Conservation (phyloP, 1,140 invertebrate species). For the Orchestia grillus region DNA sequence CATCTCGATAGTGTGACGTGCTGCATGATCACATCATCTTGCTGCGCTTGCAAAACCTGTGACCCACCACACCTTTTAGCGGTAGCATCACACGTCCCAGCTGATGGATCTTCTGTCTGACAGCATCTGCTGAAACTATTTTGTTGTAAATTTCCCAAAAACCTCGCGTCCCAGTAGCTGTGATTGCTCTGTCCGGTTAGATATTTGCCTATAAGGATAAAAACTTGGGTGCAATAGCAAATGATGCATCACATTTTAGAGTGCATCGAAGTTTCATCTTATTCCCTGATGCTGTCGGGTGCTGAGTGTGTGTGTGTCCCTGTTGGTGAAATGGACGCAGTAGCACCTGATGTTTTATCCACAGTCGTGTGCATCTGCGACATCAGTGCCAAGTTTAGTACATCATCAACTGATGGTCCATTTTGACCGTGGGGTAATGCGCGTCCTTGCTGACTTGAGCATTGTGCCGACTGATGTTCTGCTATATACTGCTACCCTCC, state of each 20-base stretch:
- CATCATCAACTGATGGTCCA: too few species aligned
- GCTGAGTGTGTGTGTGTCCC: neutral
- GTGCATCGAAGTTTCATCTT: neutral
- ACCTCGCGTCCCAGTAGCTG: neutral
- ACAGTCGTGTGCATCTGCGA: too few species aligned
- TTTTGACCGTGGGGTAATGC: too few species aligned
- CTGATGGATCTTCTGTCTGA: neutral
- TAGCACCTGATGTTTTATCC: too few species aligned
- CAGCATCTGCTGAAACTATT: neutral
- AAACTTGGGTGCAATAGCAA: neutral
- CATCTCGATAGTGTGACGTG: neutral
- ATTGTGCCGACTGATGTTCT: too few species aligned
- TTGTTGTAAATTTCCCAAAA: neutral
- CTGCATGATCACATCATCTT: neutral
- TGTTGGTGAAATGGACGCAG: neutral
- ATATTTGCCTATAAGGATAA: neutral
- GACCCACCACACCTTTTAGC: neutral
- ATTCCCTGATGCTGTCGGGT: neutral
- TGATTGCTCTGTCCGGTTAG: neutral
- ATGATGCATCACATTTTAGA: neutral
- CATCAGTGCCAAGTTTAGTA: too few species aligned
- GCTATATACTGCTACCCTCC: too few species aligned
- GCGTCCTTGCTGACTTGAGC: too few species aligned
- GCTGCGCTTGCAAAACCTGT: neutral
- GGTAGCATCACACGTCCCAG: neutral